Conservation (phyloP, 2,113 vertebrate genomes). For the Eublepharis macularius region DNA sequence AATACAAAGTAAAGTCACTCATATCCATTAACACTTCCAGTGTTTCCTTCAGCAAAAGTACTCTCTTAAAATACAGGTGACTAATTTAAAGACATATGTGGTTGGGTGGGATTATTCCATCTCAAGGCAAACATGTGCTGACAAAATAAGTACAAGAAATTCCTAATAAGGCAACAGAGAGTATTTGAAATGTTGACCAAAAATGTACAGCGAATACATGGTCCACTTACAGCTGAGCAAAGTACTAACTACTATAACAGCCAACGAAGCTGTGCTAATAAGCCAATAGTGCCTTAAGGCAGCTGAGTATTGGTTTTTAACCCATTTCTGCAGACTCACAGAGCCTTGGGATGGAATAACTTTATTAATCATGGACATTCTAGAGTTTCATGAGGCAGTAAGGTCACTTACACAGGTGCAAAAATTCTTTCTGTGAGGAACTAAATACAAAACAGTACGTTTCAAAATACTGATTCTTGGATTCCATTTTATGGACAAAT, state of each 20-base stretch:
- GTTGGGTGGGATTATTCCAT: not conserved
- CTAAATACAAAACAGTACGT: not conserved
- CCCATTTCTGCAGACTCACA: not conserved
- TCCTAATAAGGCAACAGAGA: not conserved
- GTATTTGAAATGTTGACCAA: not conserved
- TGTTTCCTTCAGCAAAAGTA: not conserved
- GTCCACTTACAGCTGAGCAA: accelerated
- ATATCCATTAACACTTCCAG: not conserved
- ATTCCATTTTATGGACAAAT: not conserved
- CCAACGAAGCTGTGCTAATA: accelerated
- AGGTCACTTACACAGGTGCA: not conserved
- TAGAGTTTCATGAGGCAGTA: not conserved
- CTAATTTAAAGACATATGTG: not conserved
- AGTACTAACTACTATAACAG: not conserved
- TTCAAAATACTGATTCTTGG: not conserved
- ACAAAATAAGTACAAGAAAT: not conserved
- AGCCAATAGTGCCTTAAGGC: not conserved
- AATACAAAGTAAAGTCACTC: not conserved
- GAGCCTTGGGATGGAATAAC: not conserved
- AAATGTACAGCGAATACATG: not conserved
- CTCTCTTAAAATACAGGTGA: not conserved
- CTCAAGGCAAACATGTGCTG: not conserved
- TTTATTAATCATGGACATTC: not conserved
- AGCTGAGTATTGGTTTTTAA: not conserved
- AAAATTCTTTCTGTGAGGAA: not conserved